Conservation (phyloP, 2,797 vertebrate species). For the Oceanodroma leucorhoa region DNA sequence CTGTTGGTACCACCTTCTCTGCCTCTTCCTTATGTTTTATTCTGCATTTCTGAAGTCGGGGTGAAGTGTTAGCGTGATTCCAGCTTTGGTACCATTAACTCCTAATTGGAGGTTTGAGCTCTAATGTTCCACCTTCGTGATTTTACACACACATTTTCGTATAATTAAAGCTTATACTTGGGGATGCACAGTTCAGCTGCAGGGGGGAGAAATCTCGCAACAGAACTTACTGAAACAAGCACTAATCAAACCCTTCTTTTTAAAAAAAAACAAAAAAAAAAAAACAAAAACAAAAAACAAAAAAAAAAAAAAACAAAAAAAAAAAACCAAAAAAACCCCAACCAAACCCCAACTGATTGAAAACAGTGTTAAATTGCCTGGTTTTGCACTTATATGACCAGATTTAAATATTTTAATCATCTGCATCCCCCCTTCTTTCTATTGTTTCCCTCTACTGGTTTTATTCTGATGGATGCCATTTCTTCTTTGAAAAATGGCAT, state of each 20-base stretch:
- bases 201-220: neutral
- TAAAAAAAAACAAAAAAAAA: neutral
- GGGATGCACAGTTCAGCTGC: neutral
- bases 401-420: slow-evolving; percentile 3
- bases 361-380: neutral
- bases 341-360: neutral
- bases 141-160: neutral
- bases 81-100: neutral
- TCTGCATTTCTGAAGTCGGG: neutral
- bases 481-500: neutral
- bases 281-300: no score
- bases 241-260: neutral
- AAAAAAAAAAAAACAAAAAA: no score
- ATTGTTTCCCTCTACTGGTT: slow-evolving; percentile 11
- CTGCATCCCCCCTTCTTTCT: neutral
- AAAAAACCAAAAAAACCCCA: no score
- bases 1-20: neutral
- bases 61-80: neutral
- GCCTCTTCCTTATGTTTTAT: neutral
- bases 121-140: neutral
- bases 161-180: neutral
- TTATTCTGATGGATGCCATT: slow-evolving; percentile 23
- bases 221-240: neutral
- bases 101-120: neutral
- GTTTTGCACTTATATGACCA: neutral